Conservation (phyloP, 1,140 invertebrate genomes). For the Trachelipus rathkii region DNA sequence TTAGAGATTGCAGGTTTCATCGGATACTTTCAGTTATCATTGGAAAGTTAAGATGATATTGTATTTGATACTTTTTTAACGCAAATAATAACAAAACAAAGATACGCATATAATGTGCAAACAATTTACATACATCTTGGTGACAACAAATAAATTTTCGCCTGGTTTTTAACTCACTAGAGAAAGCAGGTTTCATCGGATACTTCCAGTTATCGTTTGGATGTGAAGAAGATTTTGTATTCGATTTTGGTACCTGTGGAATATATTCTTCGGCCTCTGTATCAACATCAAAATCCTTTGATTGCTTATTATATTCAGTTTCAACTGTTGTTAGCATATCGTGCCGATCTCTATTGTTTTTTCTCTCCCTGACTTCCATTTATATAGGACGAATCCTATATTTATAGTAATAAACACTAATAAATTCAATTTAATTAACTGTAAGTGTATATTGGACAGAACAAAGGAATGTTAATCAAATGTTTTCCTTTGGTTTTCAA, state of each 20-base stretch:
- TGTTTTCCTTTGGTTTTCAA: too few species aligned
- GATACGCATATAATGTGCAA: too few species aligned
- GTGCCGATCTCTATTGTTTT: neutral
- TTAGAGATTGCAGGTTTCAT: neutral
- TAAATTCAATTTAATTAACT: neutral
- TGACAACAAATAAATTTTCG: too few species aligned
- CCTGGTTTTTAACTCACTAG: neutral
- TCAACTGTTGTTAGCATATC: neutral
- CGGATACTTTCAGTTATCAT: neutral
- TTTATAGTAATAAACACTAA: neutral
- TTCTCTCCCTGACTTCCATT: conserved; percentile 3
- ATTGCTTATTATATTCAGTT: neutral
- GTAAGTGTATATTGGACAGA: too few species aligned
- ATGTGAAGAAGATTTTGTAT: neutral
- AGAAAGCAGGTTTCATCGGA: neutral
- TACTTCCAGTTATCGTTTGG: neutral
- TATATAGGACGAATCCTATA: neutral
- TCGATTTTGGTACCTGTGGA: neutral
- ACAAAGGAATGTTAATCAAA: too few species aligned
- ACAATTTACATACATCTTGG: too few species aligned
- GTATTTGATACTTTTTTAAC: too few species aligned
- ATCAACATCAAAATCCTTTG: neutral
- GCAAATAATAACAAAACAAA: too few species aligned
- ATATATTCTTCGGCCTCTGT: neutral
- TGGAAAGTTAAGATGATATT: neutral